Base-by-base conservation (phyloP, 2,888 invertebrate species). In the Aquatica leii region DNA sequence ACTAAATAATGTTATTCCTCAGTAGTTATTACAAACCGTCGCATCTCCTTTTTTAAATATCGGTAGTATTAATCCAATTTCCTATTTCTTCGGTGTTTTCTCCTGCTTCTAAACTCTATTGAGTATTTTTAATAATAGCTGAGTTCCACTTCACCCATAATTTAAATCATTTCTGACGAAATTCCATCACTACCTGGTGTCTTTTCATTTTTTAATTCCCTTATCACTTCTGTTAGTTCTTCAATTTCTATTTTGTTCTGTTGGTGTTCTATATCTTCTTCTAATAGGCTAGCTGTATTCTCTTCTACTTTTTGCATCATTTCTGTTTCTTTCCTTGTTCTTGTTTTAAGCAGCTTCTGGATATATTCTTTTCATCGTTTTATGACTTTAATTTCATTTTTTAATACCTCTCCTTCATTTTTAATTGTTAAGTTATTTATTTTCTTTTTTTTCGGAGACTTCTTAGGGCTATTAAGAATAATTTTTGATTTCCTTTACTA, bases 1-100 rank as follows among this genome's bases (percentile, higher is more conserved):
- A 41, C 57, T 62, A 31, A 66, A 11, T 52, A 61, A 40, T 12
- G 57, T 49, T 51, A 67, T 56, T 40, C 54, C 58, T 58, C 62
- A 20, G 24, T 56, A 52, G 14, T 53, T 59, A 21, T 24, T 43
- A 31, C 59, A 59, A n/a, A 41, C 43, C 49, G 12, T 52, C 12
- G 14, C 5, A 41, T 62, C 49, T 57, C 57, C 24, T 15, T 41
- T 41, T n/a, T 41, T 41, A 8, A 41, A 41, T 14, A 14, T 41
- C 41, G 15, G 12, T 41, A 41, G 41, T 41, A 41, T 11, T 41
- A 41, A 41, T 14, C 14, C 14, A 14, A 41, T 41, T 14, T 41
- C 41, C 41, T 14, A 41, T 41, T 12, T 14, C 14, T 41, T 41
- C 41, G 41, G 41, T 41, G 14, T 41, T 41, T 41, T 41, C 41